Evolutionary conservation across 1,140 invertebrate genomes (phyloP).

Genomic region (Babylonia areolata): DNA sequence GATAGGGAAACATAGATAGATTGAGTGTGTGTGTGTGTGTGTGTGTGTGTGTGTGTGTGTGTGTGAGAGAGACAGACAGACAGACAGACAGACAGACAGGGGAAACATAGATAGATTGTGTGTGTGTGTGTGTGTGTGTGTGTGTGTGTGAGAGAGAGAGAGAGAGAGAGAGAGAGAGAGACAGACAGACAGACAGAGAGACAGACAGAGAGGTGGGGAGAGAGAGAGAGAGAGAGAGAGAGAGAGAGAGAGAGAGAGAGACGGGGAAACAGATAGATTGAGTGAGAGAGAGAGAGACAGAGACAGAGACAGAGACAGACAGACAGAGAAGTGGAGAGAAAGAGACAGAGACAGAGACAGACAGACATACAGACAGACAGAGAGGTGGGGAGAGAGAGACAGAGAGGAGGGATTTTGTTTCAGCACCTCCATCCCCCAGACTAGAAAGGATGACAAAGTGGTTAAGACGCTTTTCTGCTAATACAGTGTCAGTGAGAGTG

Average conservation of each 20-base stretch:
- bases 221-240: conserved; percentile 11
- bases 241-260: conserved; percentile 11
- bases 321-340: neutral
- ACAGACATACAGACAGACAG: neutral
- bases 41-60: neutral
- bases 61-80: neutral
- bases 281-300: neutral
- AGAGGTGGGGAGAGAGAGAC: neutral
- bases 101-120: too few relatives aligned
- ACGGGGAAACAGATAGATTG: neutral
- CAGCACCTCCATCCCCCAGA: too few relatives aligned
- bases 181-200: neutral
- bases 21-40: too few relatives aligned
- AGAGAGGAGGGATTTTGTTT: neutral
- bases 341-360: neutral
- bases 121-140: too few relatives aligned
- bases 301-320: neutral
- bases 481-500: too few relatives aligned
- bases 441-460: too few relatives aligned
- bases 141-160: neutral
- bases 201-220: neutral
- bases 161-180: conserved; percentile 11
- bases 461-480: too few relatives aligned
- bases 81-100: neutral
- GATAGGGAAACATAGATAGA: neutral